Base-by-base conservation (phyloP, 2,113 vertebrate species). In the Gracilinanus agilis region DNA sequence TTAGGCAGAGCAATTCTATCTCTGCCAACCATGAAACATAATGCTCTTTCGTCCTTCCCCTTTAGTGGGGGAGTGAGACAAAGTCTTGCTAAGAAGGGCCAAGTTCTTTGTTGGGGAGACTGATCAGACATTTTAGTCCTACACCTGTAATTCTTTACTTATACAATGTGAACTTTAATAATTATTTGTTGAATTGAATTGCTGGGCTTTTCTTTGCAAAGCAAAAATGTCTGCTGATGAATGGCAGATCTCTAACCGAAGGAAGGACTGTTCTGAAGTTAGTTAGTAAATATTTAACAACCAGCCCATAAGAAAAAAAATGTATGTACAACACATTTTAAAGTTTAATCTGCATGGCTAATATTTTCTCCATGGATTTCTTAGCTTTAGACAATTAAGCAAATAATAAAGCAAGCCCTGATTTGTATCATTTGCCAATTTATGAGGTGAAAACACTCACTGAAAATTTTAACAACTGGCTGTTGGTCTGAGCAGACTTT, bases 1-100 rank as follows among this genome's bases (percentile, higher is more conserved):
- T 54, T 55, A 49, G 93, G 49, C 56, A 56, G 67, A 53, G 93
- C 61, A 53, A n/a, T 34, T 21, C 90, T 92, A 61, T 25, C 24
- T 58, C 23, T 88, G 92, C 29, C 49, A 92, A 53, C 2, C 44
- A 8, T 44, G 19, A 94, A 95, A 75, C 67, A 40, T 83, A 96
- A 96, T 49, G 55, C 53, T 92, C 16, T 75, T 89, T 44, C 29
- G 25, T 19, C 12, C 90, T 49, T 93, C 6, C 93, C 92, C 11
- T 11, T 55, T 92, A 90, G 25, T 58, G 92, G 94, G 92, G 94
- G 1, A 92, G 58, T 83, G 91, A 91, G 55, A 19, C 89, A 88
- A 94, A 75, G 49, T 89, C 89, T 90, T 90, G 53, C 88, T 95
- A 94, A 75, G 94, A 89, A 53, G 94, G 83, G 94, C 3, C 34